Conservation (phyloP, 2,113 vertebrate genomes). For the Hymenochirus boettgeri region DNA sequence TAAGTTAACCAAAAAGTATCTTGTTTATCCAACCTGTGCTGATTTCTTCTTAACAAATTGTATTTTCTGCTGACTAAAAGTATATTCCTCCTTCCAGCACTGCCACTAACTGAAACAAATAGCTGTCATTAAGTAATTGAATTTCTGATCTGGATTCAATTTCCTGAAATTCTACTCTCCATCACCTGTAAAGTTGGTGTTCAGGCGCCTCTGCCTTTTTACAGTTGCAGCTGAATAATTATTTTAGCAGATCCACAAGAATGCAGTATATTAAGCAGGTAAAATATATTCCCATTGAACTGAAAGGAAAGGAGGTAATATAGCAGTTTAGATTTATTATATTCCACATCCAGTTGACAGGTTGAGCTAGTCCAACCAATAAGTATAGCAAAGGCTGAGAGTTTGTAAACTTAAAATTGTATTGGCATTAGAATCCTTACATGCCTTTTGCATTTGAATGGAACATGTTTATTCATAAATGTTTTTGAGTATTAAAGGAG, state of each 20-base stretch:
- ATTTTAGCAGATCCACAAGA: slow-evolving; percentile 45
- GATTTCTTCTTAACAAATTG: slow-evolving; percentile 36
- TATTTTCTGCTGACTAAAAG: slow-evolving; percentile 39
- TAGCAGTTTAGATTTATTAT: slow-evolving; percentile 13
- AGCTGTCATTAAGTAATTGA: slow-evolving; percentile 47
- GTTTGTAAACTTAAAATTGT: not conserved
- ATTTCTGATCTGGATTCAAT: slow-evolving; percentile 48
- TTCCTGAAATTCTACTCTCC: slow-evolving; percentile 50
- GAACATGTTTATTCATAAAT: too few species aligned
- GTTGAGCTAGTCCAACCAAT: not conserved
- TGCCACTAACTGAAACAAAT: slow-evolving; percentile 43
- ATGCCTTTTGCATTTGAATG: too few species aligned
- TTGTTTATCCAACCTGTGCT: slow-evolving; percentile 25
- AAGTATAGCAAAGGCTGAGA: not conserved
- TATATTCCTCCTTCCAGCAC: slow-evolving; percentile 18
- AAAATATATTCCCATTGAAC: slow-evolving; percentile 37
- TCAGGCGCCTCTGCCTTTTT: slow-evolving; percentile 46
- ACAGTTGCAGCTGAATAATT: slow-evolving; percentile 49
- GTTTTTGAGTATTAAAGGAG: too few species aligned
- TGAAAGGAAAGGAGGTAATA: slow-evolving; percentile 12
- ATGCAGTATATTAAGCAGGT: slow-evolving; percentile 37
- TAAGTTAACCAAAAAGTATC: slow-evolving; percentile 34
- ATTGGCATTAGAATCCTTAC: too few species aligned
- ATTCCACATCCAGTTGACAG: not conserved
- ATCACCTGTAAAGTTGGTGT: slow-evolving; percentile 41